A percentile compares a stretch with the other conserved stretches of the same genome.
phyloP scores from a whole-genome alignment of 2,113 vertebrate species.

The Murina feae region DNA sequence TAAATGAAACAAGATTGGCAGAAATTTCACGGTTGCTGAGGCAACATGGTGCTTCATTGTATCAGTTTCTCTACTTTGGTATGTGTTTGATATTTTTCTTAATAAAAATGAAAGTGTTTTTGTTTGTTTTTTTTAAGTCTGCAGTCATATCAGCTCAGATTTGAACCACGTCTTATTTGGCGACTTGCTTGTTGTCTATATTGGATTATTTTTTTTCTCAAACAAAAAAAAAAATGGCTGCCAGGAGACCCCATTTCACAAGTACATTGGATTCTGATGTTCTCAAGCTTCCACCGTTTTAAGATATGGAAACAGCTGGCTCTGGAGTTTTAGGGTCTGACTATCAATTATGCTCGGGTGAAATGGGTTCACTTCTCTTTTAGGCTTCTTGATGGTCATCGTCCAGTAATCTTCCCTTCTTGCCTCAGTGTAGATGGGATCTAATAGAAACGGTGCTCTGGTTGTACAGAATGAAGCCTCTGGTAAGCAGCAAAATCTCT shows the following conservation, averaged over 20 bases:
- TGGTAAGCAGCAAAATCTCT: neutral
- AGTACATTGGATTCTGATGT: neutral
- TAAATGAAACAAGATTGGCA: neutral
- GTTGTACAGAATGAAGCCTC: neutral
- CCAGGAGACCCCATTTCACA: neutral
- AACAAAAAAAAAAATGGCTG: neutral
- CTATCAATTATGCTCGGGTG: neutral
- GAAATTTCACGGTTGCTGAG: neutral
- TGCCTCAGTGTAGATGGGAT: neutral
- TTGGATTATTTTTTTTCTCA: neutral
- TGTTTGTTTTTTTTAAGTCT: neutral
- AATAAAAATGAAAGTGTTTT: neutral
- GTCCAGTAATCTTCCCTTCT: neutral
- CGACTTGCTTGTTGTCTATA: neutral
- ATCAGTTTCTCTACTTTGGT: neutral
- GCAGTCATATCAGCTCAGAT: neutral
- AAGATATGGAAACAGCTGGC: neutral
- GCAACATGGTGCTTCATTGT: neutral
- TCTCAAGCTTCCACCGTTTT: neutral
- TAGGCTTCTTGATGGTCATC: neutral
- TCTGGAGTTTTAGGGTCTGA: neutral
- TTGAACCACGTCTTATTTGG: neutral
- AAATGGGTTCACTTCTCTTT: neutral
- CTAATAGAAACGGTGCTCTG: neutral
- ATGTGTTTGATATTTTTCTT: neutral